Conservation (phyloP, 2,888 invertebrate genomes). For the Pteria penguin region DNA sequence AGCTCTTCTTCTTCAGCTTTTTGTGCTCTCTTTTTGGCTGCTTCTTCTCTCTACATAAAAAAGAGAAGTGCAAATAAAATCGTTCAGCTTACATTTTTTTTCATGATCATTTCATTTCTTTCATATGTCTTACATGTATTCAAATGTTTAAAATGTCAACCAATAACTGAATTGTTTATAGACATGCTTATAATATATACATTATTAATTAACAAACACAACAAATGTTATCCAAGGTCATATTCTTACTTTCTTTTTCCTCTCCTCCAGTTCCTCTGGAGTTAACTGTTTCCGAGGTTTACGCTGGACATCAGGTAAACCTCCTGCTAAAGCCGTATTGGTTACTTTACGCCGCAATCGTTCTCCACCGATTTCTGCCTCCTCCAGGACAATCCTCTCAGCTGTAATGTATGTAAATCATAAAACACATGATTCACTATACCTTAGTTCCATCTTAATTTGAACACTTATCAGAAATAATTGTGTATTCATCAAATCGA, state of each 20-base stretch:
- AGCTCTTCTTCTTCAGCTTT: conserved; percentile 72
- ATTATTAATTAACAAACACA: no score
- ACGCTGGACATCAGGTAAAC: conserved; percentile 57
- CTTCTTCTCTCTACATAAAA: conserved; percentile 61
- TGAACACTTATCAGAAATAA: no score
- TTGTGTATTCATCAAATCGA: no score
- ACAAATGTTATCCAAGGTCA: no score
- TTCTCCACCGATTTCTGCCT: conserved; percentile 51
- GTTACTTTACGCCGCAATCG: conserved; percentile 55
- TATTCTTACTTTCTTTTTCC: conserved; percentile 75
- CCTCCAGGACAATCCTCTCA: conserved; percentile 52
- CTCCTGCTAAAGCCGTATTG: conserved; percentile 47
- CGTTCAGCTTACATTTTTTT: no score
- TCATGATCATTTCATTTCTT: no score
- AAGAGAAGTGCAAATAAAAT: no score
- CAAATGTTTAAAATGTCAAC: no score
- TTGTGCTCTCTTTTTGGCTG: conserved; percentile 69
- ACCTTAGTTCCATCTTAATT: no score
- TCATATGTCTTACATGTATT: no score
- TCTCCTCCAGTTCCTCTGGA: conserved; percentile 75
- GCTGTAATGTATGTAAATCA: conserved; percentile 43
- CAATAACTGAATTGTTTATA: no score
- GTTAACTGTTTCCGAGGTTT: conserved; percentile 72
- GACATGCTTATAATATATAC: no score
- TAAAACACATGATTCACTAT: background rate